These are phyloP conservation scores for Cossypha caffra DNA, from an alignment of 2,797 vertebrate genomes.

Conservation along the genomic window DNA sequence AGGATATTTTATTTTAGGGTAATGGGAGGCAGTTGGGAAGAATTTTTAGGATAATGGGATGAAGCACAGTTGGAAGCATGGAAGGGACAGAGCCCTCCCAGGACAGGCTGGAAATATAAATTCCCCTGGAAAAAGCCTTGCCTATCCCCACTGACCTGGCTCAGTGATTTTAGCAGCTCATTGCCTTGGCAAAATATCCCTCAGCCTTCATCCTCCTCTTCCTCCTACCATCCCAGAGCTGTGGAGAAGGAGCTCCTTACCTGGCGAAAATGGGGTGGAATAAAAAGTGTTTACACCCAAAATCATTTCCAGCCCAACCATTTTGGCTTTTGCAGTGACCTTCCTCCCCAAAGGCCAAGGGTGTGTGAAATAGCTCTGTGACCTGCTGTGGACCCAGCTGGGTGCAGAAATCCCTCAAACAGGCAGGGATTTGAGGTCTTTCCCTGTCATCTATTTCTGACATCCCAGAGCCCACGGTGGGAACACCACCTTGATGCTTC, in stretches of 20 bases:
- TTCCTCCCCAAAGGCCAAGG: not conserved
- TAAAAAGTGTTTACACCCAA: not conserved
- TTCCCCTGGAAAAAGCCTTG: not conserved
- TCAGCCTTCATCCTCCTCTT: not conserved
- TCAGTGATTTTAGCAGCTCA: not conserved
- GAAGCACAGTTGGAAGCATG: accelerated
- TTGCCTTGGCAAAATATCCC: not conserved
- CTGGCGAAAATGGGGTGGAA: not conserved
- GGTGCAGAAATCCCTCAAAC: not conserved
- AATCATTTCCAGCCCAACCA: not conserved
- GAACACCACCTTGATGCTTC: not conserved
- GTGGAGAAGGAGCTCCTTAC: not conserved
- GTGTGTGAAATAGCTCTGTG: not conserved
- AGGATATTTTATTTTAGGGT: not conserved
- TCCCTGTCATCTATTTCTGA: not conserved
- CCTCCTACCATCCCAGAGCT: not conserved
- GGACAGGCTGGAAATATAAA: not conserved
- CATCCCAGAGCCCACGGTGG: not conserved
- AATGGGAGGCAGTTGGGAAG: not conserved
- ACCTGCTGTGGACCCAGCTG: not conserved
- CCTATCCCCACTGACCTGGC: not conserved
- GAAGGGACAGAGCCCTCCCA: not conserved
- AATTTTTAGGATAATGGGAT: not conserved
- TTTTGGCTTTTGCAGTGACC: not conserved
- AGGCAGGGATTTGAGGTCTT: not conserved